Evolutionary conservation across 2,888 invertebrate species (phyloP), one percentile per base, ranked within the genome.

Genomic region (Campaea margaritaria): DNA sequence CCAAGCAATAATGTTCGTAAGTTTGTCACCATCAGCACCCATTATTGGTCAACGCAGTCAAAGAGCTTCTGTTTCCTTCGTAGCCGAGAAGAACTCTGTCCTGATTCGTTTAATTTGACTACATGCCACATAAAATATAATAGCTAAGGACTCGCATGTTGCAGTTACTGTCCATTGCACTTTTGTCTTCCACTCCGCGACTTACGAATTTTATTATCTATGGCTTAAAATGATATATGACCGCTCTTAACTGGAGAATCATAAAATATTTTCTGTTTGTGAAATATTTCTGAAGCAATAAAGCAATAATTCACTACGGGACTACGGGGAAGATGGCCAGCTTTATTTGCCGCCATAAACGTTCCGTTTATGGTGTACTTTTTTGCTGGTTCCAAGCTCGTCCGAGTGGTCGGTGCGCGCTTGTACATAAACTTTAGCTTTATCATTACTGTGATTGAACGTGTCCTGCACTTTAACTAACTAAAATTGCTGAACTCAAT

Each of bases 181-280:
- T 81, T 83, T 89, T 87, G 89, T 90, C 84, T 89, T 78, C 81
- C 79, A 79, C 76, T 81, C 84, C 84, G 86, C 84, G 88, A 91
- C 90, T 91, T 89, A 90, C 87, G 81, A 89, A 87, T 91, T 92
- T 91, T 91, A 91, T 91, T 90, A 89, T 91, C 91, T 91, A 92
- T 90, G 88, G 89, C 91, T 91, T 91, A 89, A 91, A 91, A 91
- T 92, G 91, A 92, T 90, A 91, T 92, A 92, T 79, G 86, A 68
- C 87, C 82, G 83, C 89, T 89, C 89, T 91, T 90, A 91, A 92
- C 87, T 90, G 87, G 89, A 83, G 91, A 89, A 91, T 91, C 91
- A 90, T 92, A 92, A 92, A 92, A 92, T 91, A 91, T 92, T 91
- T 91, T 91, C 91, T 91, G 92, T 92, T 91, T 92, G 92, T 90